Base-by-base conservation (phyloP, 1,140 invertebrate species). In the Drosophila nigrodunni region DNA sequence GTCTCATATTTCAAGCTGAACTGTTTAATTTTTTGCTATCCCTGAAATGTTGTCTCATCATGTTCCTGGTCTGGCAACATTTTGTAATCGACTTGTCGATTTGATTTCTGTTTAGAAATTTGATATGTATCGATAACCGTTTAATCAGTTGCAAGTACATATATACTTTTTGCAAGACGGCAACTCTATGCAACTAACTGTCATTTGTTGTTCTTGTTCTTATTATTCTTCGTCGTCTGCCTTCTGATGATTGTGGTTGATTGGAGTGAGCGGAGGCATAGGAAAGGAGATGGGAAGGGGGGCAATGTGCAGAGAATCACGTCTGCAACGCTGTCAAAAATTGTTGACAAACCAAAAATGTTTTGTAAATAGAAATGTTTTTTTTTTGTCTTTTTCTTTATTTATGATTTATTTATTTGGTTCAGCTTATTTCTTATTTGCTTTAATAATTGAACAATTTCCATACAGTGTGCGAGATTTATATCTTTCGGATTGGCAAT, bases 401-500 rank as follows among this genome's bases (percentile, higher is more conserved):
- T 43, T 25, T 50, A n/a, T 34, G 6, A 15, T 39, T 47, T 71
- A 37, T 57, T 71, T 41, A 65, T 66, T 52, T 21, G 15, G 7
- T 43, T 59, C 39, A 41, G 57, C 8, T 30, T 9, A 10, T n/a
- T n/a, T 64, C 55, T 15, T 37, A 37, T 66, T 58, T 41, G 7
- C 35, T 65, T 41, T 35, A 21, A 47, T 55, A 46, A 62, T 55
- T 64, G 34, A 30, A 65, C 7, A 43, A 30, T 64, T 52, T 52
- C 21, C 25, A 54, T 61, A 39, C 10, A 49, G 6, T 49, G 13
- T 47, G 46, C 30, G 30, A 50, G 13, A 50, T 50, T 61, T 34
- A 46, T 73, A 73, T 73, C 64, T 73, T 15, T 21, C 50, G 62
- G 69, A 72, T 73, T 9, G 67, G 55, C 55, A 59, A 39, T 68